Conservation (phyloP, 2,113 vertebrate genomes). For the Trogon melanurus region DNA sequence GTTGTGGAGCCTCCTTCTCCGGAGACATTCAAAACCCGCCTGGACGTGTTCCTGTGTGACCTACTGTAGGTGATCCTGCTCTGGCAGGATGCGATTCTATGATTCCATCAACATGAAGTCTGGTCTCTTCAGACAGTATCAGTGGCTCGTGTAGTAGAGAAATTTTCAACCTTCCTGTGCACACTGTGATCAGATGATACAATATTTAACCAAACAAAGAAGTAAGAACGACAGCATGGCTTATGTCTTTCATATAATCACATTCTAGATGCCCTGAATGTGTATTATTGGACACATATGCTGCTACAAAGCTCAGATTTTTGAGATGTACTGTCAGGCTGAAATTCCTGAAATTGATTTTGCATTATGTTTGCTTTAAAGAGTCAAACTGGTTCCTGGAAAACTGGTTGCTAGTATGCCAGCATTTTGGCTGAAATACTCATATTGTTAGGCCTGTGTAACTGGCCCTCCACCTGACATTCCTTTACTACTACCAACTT, state of each 20-base stretch:
- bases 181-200: background rate
- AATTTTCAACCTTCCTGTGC: background rate
- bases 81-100: too few species aligned
- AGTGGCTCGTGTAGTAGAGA: rapidly evolving
- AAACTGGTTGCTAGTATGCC: background rate
- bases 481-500: background rate
- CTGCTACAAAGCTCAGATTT: background rate
- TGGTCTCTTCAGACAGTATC: background rate
- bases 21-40: too few species aligned
- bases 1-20: too few species aligned
- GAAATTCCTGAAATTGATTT: background rate
- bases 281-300: background rate
- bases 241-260: background rate
- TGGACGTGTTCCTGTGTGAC: too few species aligned
- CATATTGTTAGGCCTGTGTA: background rate
- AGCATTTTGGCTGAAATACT: background rate
- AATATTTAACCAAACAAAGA: background rate
- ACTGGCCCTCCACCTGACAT: background rate
- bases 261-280: background rate
- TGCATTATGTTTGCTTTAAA: background rate
- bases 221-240: background rate
- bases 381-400: background rate
- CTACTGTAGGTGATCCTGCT: too few species aligned
- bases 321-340: background rate
- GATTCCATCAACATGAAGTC: background rate